These are phyloP conservation scores for Columba guinea DNA, from an alignment of 2,797 vertebrate genomes.

Conservation along the genomic window DNA sequence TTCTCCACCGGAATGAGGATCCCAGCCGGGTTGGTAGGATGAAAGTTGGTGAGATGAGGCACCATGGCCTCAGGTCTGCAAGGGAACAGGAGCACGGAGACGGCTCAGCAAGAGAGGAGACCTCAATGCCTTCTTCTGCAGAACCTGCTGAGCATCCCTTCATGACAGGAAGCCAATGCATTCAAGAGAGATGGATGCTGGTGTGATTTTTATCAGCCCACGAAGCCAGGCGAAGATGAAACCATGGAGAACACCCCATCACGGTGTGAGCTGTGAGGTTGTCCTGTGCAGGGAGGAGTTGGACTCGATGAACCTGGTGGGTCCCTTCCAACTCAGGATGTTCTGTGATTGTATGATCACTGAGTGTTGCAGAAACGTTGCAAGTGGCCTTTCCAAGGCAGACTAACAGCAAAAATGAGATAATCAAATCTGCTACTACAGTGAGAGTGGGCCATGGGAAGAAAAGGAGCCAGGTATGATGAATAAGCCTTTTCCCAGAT, in stretches of 20 bases:
- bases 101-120: slow-evolving; percentile 26
- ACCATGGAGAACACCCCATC: neutral
- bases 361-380: accelerated
- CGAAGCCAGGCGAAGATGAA: neutral
- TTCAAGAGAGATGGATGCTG: slow-evolving; percentile 18
- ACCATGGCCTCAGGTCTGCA: neutral
- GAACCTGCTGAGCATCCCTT: slow-evolving; percentile 20
- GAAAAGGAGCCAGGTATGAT: neutral
- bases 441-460: neutral
- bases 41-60: slow-evolving; percentile 40
- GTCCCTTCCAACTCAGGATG: no score
- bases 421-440: neutral
- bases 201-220: neutral
- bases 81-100: neutral
- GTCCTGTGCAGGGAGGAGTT: no score
- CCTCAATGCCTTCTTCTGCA: slow-evolving; percentile 40
- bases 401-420: neutral
- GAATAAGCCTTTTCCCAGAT: neutral
- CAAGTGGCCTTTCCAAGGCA: neutral
- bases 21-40: neutral
- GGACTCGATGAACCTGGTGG: no score
- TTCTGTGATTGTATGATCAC: no score
- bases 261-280: no score
- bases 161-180: neutral
- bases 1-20: slow-evolving; percentile 22